Percentiles rank a stretch among this genome's conserved stretches.
These are phyloP conservation scores for Paragorgia papillata DNA, from an alignment of 92 coral and sea anemone genomes.

Conservation along the genomic window DNA sequence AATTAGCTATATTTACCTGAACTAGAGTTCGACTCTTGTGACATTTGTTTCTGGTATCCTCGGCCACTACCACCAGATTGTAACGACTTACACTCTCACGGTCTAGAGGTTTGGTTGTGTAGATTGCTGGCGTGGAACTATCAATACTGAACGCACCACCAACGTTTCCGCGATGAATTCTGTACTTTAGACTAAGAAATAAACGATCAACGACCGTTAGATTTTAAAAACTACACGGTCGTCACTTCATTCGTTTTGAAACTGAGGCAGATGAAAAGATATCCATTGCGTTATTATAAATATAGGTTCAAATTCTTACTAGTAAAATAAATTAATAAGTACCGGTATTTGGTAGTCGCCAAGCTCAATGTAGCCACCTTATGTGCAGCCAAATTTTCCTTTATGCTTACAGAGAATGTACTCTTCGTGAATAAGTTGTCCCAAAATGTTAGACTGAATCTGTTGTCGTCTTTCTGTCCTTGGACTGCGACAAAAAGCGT, in stretches of 20 bases:
- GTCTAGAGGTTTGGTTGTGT: slow-evolving; percentile 55
- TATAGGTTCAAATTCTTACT: no score
- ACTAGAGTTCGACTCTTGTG: slow-evolving; percentile 89
- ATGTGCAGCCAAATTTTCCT: slow-evolving; percentile 41
- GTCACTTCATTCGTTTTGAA: no score
- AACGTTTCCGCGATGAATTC: slow-evolving; percentile 67
- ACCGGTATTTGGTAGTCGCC: slow-evolving; percentile 45
- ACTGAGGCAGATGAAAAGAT: no score
- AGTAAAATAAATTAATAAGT: no score
- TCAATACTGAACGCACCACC: slow-evolving; percentile 54
- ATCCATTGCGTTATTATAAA: no score
- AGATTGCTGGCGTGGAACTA: slow-evolving; percentile 51
- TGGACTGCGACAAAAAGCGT: slow-evolving; percentile 89
- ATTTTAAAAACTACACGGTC: no score
- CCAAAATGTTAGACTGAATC: slow-evolving; percentile 91
- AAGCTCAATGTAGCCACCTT: neutral
- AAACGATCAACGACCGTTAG: no score
- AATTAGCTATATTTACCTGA: no score
- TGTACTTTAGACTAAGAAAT: slow-evolving; percentile 61
- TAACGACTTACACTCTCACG: slow-evolving; percentile 60
- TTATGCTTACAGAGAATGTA: slow-evolving; percentile 41
- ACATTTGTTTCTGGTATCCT: slow-evolving; percentile 63
- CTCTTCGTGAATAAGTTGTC: slow-evolving; percentile 72
- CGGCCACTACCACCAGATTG: slow-evolving; percentile 60
- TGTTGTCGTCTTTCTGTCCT: slow-evolving; percentile 72